Base-by-base conservation (phyloP, 53 echinoderm and acorn worm species). In the Holothuria scabra region DNA sequence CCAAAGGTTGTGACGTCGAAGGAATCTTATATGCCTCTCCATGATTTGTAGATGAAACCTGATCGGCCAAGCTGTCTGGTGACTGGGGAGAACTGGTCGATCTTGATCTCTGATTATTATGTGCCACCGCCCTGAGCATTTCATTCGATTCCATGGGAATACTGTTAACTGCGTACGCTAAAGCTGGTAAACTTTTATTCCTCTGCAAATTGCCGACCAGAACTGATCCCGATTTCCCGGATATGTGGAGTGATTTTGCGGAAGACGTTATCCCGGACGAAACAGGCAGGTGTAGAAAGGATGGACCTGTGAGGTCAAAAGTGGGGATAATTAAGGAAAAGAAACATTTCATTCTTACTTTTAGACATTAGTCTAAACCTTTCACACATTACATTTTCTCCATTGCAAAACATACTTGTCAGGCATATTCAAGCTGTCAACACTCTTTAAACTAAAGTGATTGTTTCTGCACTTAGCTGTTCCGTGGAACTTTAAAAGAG, bases 181-280 rank as follows among this genome's bases (percentile, higher is more conserved):
- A 23, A 20, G 44, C 82, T 63, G 82, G 82, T 44, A 81, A 5
- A 34, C 82, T 81, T 38, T 38, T 61, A 61, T 81, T 81, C 21
- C 82, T 33, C 23, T 81, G 82, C 4, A 81, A 35, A 59, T 81
- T 81, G 2, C 82, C 82, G 14, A 81, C 24, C 31, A 81, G 82
- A 26, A 4, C 31, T 8, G 82, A 9, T 30, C 30, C 19, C 11
- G 12, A 5, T n/a, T 23, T 23, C 5, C 35, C 62, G 33, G 64
- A 23, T 33, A 41, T 4, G 60, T 81, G 64, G 32, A 81, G 82
- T 13, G 82, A 81, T 63, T 48, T 22, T 33, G 82, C 44, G 10
- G 82, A 81, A 6, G 65, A 44, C 2, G 62, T 22, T 22, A 64
- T 61, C 60, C 28, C 65, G 28, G 31, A 64, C 0, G 65, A n/a